Evolutionary conservation across 2,888 invertebrate genomes (phyloP).

Genomic region (Volucella zonaria): DNA sequence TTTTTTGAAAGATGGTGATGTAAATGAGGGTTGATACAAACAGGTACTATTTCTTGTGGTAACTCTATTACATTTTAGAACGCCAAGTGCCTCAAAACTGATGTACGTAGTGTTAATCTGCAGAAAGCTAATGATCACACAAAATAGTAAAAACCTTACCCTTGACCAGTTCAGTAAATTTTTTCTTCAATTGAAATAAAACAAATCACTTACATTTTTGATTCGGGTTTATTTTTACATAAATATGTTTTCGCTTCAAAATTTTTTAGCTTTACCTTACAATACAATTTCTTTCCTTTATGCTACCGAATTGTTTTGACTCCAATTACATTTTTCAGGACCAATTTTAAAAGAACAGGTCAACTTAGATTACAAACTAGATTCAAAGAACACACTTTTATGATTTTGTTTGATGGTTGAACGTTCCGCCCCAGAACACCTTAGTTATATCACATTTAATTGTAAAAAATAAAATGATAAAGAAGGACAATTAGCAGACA

Average conservation of each 20-base stretch:
- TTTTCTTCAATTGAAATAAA: background rate
- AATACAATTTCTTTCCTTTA: slow-evolving; percentile 45
- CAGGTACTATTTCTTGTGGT: no score
- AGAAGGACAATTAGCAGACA: slow-evolving; percentile 1
- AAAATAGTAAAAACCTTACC: no score
- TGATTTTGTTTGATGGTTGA: background rate
- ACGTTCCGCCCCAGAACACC: slow-evolving; percentile 42
- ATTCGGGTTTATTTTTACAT: slow-evolving; percentile 65
- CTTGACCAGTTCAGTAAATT: no score
- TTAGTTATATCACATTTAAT: slow-evolving; percentile 67
- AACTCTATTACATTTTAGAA: no score
- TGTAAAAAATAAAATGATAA: slow-evolving; percentile 28
- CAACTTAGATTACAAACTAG: slow-evolving; percentile 41
- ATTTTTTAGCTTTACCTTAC: slow-evolving; percentile 9
- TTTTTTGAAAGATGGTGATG: no score
- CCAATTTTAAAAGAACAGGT: slow-evolving; percentile 50
- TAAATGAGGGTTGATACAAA: no score
- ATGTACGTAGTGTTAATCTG: no score
- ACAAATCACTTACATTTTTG: slow-evolving; percentile 11
- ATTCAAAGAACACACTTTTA: slow-evolving; percentile 49
- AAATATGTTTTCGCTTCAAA: slow-evolving; percentile 41
- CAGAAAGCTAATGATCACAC: no score
- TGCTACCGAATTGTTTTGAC: slow-evolving; percentile 43
- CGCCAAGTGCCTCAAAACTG: no score
- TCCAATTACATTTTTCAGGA: slow-evolving; percentile 31